phyloP scores from a whole-genome alignment of 92 coral and sea anemone species.

The Siderastrea siderea region DNA sequence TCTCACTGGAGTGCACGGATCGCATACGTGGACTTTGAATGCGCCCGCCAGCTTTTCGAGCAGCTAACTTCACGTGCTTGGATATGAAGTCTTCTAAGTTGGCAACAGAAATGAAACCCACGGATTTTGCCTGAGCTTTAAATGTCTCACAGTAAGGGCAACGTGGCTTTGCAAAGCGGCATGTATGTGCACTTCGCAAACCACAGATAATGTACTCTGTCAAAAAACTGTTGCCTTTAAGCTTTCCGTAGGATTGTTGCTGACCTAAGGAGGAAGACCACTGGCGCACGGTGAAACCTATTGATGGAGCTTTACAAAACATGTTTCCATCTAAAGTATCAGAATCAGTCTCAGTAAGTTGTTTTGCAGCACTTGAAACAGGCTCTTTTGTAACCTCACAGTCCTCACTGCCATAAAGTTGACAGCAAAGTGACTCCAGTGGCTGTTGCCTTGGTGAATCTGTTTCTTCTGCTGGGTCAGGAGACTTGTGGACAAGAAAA shows the following conservation, averaged over 20 bases:
- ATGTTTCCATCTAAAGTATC: conserved; percentile 28
- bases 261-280: conserved; percentile 25
- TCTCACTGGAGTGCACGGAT: conserved; percentile 26
- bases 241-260: conserved; percentile 12
- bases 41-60: not conserved
- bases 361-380: not conserved
- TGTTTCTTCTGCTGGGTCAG: not conserved
- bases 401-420: not conserved
- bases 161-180: not conserved
- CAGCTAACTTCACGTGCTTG: conserved; percentile 23
- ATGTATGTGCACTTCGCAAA: conserved; percentile 28
- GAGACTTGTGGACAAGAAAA: conserved; percentile 20
- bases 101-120: conserved; percentile 39
- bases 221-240: conserved; percentile 20
- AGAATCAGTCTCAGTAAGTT: not conserved
- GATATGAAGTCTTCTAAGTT: conserved; percentile 33
- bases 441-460: not conserved
- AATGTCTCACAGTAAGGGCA: conserved; percentile 22
- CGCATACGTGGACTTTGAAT: conserved; percentile 28
- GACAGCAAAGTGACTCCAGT: not conserved
- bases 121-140: conserved; percentile 5
- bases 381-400: not conserved
- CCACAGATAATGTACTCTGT: conserved; percentile 18
- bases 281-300: not conserved
- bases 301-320: conserved; percentile 16